Conservation (phyloP, 2,888 invertebrate species). For the Melinopterus prodromus region DNA sequence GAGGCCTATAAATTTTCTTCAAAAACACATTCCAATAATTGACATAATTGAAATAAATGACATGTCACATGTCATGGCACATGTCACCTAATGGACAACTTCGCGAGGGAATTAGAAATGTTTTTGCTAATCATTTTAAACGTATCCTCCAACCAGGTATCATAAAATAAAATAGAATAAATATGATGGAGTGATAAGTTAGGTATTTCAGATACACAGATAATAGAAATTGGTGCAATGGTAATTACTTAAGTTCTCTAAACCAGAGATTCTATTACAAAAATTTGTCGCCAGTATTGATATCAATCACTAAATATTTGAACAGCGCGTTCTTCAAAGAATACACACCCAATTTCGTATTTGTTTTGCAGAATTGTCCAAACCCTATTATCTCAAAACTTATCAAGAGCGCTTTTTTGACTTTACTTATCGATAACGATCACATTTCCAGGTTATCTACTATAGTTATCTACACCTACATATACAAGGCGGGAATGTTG, state of each 20-base stretch:
- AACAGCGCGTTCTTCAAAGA: neutral
- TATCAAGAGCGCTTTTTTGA: neutral
- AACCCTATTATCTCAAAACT: neutral
- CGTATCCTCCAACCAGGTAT: too few species aligned
- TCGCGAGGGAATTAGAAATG: too few species aligned
- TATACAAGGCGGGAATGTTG: neutral
- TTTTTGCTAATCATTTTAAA: too few species aligned
- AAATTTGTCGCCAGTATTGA: neutral
- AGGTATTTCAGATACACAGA: too few species aligned
- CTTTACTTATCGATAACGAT: neutral
- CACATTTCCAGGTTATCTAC: neutral
- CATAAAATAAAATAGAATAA: too few species aligned
- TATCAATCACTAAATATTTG: neutral
- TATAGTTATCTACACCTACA: neutral
- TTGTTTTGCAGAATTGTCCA: neutral
- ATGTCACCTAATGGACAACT: too few species aligned
- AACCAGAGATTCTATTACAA: neutral
- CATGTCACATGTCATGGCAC: too few species aligned
- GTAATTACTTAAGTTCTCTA: neutral
- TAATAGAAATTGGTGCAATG: neutral
- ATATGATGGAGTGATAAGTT: too few species aligned
- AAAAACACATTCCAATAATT: too few species aligned
- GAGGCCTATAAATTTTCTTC: too few species aligned
- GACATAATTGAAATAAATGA: too few species aligned
- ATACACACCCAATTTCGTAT: neutral